These are phyloP conservation scores for Maconellicoccus hirsutus DNA, from an alignment of 1,140 invertebrate species.

Conservation along the genomic window DNA sequence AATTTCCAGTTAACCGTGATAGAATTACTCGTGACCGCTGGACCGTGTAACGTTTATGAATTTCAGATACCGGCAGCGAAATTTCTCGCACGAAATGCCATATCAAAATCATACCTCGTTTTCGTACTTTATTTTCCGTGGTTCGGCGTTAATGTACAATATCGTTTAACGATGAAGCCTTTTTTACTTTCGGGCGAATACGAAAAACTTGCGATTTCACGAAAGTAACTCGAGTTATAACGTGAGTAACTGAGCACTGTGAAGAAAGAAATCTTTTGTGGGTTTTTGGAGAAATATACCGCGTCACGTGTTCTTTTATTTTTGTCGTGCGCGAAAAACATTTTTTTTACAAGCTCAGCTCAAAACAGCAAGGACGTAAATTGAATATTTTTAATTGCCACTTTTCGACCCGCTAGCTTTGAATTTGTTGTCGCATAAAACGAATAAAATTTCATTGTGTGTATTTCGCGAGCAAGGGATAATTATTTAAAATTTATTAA, in stretches of 20 bases:
- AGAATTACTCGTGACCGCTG: neutral
- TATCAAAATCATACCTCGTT: neutral
- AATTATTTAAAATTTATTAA: neutral
- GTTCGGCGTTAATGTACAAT: too few species aligned
- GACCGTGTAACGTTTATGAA: conserved; percentile 8
- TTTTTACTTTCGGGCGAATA: too few species aligned
- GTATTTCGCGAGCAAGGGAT: neutral
- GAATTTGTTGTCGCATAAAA: neutral
- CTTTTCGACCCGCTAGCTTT: neutral
- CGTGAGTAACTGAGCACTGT: too few species aligned
- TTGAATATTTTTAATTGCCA: neutral
- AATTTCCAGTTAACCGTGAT: neutral
- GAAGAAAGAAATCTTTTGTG: too few species aligned
- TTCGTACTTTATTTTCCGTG: too few species aligned
- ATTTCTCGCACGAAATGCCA: neutral
- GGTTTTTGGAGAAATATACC: too few species aligned
- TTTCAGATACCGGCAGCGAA: conserved; percentile 2
- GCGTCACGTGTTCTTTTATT: too few species aligned
- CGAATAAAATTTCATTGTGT: neutral
- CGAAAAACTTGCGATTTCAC: too few species aligned
- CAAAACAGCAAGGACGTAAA: neutral
- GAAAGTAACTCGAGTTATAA: too few species aligned
- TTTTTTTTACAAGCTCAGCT: too few species aligned
- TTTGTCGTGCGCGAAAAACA: too few species aligned
- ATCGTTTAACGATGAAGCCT: too few species aligned